These are phyloP conservation scores for Rutilus rutilus DNA, from an alignment of 2,113 vertebrate species.

Conservation along the genomic window DNA sequence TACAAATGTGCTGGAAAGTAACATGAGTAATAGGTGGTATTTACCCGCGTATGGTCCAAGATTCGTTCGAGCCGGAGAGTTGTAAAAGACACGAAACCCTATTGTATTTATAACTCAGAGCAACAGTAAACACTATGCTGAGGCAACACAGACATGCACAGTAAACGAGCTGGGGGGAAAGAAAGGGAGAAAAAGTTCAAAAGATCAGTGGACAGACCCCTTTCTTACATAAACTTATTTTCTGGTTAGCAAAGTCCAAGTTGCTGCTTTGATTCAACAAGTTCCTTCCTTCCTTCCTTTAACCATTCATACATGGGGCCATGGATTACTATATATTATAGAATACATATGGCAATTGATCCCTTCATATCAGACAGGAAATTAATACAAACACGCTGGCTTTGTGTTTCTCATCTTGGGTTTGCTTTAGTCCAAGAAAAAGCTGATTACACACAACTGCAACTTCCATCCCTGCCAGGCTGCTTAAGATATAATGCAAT, in stretches of 20 bases:
- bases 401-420: not conserved
- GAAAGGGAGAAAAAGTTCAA: not conserved
- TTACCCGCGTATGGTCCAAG: slow-evolving; percentile 71
- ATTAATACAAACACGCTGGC: not conserved
- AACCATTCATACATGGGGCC: not conserved
- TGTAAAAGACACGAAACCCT: slow-evolving; percentile 69
- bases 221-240: not conserved
- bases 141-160: slow-evolving; percentile 43
- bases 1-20: slow-evolving; percentile 79
- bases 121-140: slow-evolving; percentile 64
- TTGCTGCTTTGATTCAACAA: slow-evolving; percentile 2
- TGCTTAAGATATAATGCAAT: not conserved
- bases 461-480: not conserved
- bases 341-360: not conserved
- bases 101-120: slow-evolving; percentile 66
- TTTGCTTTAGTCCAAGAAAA: not conserved
- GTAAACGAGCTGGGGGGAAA: not conserved
- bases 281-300: not conserved
- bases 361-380: not conserved
- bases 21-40: slow-evolving; percentile 82
- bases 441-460: not conserved
- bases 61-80: slow-evolving; percentile 66
- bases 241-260: not conserved
- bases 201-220: not conserved
- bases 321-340: not conserved